Evolutionary conservation across 2,888 invertebrate species (phyloP), one percentile per base, ranked within the genome.

Genomic region (Dastarcus helophoroides): DNA sequence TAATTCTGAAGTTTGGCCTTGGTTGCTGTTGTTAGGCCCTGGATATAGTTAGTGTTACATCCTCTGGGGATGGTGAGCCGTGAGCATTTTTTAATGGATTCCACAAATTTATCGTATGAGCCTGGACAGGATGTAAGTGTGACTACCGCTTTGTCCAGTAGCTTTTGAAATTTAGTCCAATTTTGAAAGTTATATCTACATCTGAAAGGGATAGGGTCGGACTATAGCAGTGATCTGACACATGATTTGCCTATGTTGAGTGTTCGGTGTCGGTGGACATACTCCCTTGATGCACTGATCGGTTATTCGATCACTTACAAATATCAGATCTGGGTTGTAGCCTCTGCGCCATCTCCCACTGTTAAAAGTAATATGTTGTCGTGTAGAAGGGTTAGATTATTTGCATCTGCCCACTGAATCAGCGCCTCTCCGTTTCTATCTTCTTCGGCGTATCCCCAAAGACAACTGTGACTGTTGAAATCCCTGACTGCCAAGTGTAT

Each of bases 401-500:
- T 9, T 9, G 9, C 7, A 8, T 24, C 24, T 8, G 24, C 24
- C 31, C 31, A 31, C n/a, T 25, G 24, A n/a, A 14, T 15, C 10
- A 31, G 9, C 6, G 14, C 22, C 10, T 31, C 24, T 12, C 31
- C 31, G 11, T 31, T 24, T 14, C 15, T 15, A 14, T 31, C 31
- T 10, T 14, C 15, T 10, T 16, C 16, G 12, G 4, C 14, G 24
- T 31, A 31, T 14, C 31, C 31, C 31, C 31, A 31, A 14, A 22
- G 24, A n/a, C n/a, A 8, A 17, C 24, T 24, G 16, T 31, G 31
- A 9, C 24, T 14, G 31, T 31, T 31, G 21, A 31, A 31, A 24
- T 26, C 31, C 13, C 26, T 26, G 12, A 25, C 22, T n/a, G 17
- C 19, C 14, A 25, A 22, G 21, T 14, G 15, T n/a, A 14, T 31